These are phyloP conservation scores for Lathamus discolor DNA, from an alignment of 2,113 vertebrate species.

Conservation along the genomic window DNA sequence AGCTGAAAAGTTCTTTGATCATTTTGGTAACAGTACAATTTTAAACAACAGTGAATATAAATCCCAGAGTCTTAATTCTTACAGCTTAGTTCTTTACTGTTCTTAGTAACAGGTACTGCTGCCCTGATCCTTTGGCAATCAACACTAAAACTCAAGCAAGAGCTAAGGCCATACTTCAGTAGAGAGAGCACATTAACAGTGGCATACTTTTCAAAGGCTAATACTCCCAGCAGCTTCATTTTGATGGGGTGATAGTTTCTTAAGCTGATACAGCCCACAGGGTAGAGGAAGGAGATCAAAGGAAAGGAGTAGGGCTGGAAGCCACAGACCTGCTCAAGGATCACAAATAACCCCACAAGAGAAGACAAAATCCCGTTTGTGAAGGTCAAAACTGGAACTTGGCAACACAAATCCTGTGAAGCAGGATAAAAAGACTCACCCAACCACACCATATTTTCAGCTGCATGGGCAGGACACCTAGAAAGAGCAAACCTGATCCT, in stretches of 20 bases:
- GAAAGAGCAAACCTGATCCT: neutral
- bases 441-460: rapidly evolving
- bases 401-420: neutral
- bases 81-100: neutral
- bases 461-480: neutral
- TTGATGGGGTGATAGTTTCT: neutral
- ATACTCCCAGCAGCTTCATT: neutral
- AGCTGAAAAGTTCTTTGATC: neutral
- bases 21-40: rapidly evolving
- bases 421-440: neutral
- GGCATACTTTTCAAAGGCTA: neutral
- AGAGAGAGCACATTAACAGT: neutral
- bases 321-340: neutral
- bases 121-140: neutral
- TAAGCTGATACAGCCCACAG: neutral
- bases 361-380: neutral
- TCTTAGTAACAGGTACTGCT: neutral
- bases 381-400: neutral
- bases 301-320: neutral
- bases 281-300: neutral
- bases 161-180: neutral
- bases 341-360: neutral
- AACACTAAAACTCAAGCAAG: neutral
- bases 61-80: neutral
- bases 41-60: neutral